Evolutionary conservation across 2,113 vertebrate species (phyloP), one percentile per base, ranked within the genome.

Genomic region (Tragulus kanchil): DNA sequence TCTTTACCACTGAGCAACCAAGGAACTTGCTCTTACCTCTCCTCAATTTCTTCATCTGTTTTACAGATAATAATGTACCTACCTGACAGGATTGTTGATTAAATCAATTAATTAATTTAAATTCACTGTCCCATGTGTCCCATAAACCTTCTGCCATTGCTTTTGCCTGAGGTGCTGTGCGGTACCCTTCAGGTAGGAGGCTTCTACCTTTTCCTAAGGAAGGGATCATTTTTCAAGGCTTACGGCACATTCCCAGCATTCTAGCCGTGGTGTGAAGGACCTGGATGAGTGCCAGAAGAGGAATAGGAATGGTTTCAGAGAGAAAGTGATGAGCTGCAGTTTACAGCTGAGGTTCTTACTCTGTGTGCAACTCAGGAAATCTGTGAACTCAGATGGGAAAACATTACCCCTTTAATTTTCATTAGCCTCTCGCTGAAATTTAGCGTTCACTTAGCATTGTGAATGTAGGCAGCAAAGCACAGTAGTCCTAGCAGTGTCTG

Each of bases 101-200:
- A 86, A 89, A 50, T 4, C 79, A 94, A 9, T 86, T 89, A 94
- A 90, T 81, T 28, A 89, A 89, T 54, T 89, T 95, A 36, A 89
- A 78, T 89, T 64, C n/a, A n/a, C n/a, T n/a, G n/a, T n/a, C n/a
- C n/a, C n/a, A 52, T 71, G 75, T 96, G 50, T 84, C 42, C 8
- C 12, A 4, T 48, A 65, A 56, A n/a, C 31, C 54, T 79, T 87
- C 45, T 8, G 0, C 9, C 26, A 50, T 73, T 42, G 8, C 19
- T 36, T 54, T 4, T 48, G 13, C 61, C 15, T 50, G 17, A 36
- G 12, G 10, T 54, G 15, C 28, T 61, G n/a, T 77, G 10, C 5
- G 69, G 25, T 48, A 3, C 11, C 31, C 16, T 54, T 36, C 50
- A 73, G 71, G 16, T 25, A 0, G 48, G 16, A 42, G 31, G 3